Base-by-base conservation (phyloP, 2,113 vertebrate genomes). In the Cephalopholis sonnerati region DNA sequence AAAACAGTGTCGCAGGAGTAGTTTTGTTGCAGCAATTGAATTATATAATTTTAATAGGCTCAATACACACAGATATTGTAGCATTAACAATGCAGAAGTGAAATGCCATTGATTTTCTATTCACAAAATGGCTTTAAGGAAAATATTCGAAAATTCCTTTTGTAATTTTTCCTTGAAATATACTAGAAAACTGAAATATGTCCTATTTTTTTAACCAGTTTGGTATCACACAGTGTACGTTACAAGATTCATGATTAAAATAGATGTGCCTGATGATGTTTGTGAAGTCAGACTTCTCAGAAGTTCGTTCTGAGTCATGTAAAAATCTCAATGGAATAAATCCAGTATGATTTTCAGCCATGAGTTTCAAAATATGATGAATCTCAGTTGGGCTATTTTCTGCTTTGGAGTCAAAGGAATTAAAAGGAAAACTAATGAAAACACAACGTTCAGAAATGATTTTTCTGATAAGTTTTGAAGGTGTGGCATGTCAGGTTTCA, bases 31-130 rank as follows among this genome's bases (percentile, higher is more conserved):
- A 65, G n/a, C 1, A 18, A 41, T 8, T 15, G 7, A 74, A 76
- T 77, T 74, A 76, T 57, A 69, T 25, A 5, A 63, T 29, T 53
- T 18, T n/a, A 82, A 68, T 83, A 65, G 63, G 17, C 75, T 65
- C 78, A 50, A 65, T 24, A 83, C 72, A 67, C 76, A 80, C n/a
- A 73, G 24, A 83, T 74, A 69, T 32, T 74, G 53, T 72, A 44
- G 82, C 41, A 74, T 84, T 82, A 84, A 84, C 54, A 77, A 55
- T 46, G 55, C 8, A 58, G 12, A 27, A 36, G 16, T 36, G 71
- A 50, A 64, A 74, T 32, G 25, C 9, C n/a, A 44, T 36, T 39
- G 5, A 63, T 62, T 7, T 61, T 57, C 24, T 53, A 27, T 74
- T 79, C 59, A 50, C 5, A 71, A 70, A 66, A 72, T 51, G 24